Base-by-base conservation (phyloP, 23 tunicate genomes). In the Diplosoma virens region DNA sequence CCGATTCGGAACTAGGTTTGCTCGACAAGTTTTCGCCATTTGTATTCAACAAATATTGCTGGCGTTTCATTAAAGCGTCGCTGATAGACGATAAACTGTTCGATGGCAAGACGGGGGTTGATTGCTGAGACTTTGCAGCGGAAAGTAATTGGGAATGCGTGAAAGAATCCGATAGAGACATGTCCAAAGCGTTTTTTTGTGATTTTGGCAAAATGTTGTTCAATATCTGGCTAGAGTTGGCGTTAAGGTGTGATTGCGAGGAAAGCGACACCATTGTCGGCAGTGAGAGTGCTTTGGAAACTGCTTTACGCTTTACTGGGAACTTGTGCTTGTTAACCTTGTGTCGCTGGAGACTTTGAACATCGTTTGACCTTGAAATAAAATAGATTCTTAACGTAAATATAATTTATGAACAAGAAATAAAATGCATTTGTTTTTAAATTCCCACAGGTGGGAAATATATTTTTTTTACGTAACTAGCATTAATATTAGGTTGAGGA, bases 181-280 rank as follows among this genome's bases (percentile, higher is more conserved):
- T n/a, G n/a, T n/a, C n/a, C n/a, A n/a, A n/a, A n/a, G n/a, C n/a
- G n/a, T n/a, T n/a, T n/a, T n/a, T n/a, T n/a, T n/a, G n/a, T n/a
- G n/a, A n/a, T n/a, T n/a, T n/a, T 41, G 69, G 18, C 35, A 29
- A 6, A 7, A 29, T 61, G 34, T 11, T 27, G 3, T 28, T 3
- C 35, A 61, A 26, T 5, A 61, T 27, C 69, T 61, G 69, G 35
- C 69, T 61, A 4, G 69, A 3, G 7, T 6, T 4, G 4, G 69
- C 6, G 24, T 20, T 25, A 16, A 16, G 24, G 35, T 61, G 6
- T 7, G 3, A 35, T 11, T 4, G 22, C 28, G 35, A 3, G 9
- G 69, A 22, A 34, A 61, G 9, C 30, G 83, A 66, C 2, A 64
- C 83, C 74, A 78, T 78, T 0, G 83, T 78, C 18, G 83, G 83